Percentiles rank a stretch among this genome's conserved stretches.
Conservation (phyloP, 2,797 vertebrate species). For the Coilia nasus region DNA sequence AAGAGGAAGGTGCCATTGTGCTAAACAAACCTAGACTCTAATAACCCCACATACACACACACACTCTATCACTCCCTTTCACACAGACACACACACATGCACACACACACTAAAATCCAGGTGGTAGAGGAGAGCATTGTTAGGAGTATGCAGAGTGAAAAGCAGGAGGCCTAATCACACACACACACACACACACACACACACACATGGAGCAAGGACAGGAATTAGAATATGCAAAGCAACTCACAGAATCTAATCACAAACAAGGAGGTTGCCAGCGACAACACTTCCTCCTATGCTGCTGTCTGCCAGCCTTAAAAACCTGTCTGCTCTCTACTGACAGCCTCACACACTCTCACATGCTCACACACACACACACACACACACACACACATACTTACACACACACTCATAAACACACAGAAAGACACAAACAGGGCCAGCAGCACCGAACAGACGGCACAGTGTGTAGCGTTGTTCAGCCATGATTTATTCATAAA, state of each 20-base stretch:
- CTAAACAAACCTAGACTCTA: not conserved
- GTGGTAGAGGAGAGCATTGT: not conserved
- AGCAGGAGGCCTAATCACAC: not conserved
- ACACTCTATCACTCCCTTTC: no score
- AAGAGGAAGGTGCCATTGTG: not conserved
- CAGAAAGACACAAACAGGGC: not conserved
- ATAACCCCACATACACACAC: not conserved
- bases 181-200: not conserved
- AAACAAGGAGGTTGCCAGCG: not conserved
- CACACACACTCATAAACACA: not conserved
- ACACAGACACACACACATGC: not conserved
- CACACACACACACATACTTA: not conserved
- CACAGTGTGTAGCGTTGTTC: not conserved
- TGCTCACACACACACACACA: not conserved
- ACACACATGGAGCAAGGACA: not conserved
- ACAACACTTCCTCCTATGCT: not conserved
- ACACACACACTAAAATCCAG: not conserved
- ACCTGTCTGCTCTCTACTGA: not conserved
- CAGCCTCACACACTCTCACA: not conserved
- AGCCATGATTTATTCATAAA: conserved; percentile 6
- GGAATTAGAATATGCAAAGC: not conserved
- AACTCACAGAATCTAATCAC: not conserved
- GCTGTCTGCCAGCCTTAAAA: not conserved
- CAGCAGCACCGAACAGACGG: not conserved
- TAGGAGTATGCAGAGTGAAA: not conserved